Evolutionary conservation across 2,113 vertebrate species (phyloP), one percentile per base, ranked within the genome.

Genomic region (Gyps fulvus): DNA sequence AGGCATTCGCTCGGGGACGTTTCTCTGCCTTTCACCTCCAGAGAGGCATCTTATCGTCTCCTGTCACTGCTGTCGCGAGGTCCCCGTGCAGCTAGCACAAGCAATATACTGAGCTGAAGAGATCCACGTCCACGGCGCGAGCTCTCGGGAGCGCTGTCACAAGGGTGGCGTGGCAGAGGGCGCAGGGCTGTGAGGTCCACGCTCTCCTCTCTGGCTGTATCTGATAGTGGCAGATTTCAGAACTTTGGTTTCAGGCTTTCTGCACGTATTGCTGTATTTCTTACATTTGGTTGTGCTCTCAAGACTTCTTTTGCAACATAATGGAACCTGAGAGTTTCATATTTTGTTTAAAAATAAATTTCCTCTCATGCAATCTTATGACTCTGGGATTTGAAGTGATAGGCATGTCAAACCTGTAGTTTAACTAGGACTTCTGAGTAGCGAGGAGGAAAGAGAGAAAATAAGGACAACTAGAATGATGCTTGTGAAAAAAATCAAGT

Each of bases 361-460:
- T 91, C 71, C 49, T 90, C 20, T 66, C 66, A 87, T 80, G 58
- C 45, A 89, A 16, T 89, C 57, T 82, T 79, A n/a, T 54, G 62
- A 76, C 47, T 91, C 32, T 27, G 17, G 57, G 59, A 85, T 84
- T 91, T 87, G 87, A 95, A 87, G 52, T 72, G 81, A 95, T 89
- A 79, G 83, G 61, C 77, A 66, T 77, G 91, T 94, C 93, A 95
- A 80, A 85, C 73, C 43, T 90, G 32, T 31, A 87, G 36, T 87
- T 95, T 94, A 95, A 70, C 74, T 85, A 91, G 81, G 70, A 50
- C 43, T 70, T 79, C 58, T 62, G 36, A 85, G 34, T 38, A 72
- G 45, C 66, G 62, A 72, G 20, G 32, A 83, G 45, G 58, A 94
- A 95, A 80, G 69, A 91, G 89, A 92, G 79, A 93, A 83, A 97